These are phyloP conservation scores for Callorhinus ursinus DNA, from an alignment of 2,113 vertebrate genomes.

Conservation along the genomic window DNA sequence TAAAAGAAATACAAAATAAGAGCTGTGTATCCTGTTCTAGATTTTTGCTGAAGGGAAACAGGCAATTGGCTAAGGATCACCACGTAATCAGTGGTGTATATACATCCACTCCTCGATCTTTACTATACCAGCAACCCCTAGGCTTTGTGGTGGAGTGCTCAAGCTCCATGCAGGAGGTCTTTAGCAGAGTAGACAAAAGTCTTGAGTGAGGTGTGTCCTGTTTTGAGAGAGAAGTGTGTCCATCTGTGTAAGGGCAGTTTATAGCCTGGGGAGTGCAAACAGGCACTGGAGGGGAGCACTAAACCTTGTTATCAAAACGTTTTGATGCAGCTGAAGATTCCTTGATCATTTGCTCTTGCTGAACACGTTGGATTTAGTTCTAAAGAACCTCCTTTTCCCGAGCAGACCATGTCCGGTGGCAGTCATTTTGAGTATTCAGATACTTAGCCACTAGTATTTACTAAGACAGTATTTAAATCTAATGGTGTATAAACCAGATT, in stretches of 20 bases:
- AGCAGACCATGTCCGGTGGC: not conserved
- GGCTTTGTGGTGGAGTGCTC: not conserved
- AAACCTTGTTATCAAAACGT: not conserved
- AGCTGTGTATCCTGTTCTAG: not conserved
- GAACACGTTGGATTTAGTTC: not conserved
- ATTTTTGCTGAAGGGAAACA: not conserved
- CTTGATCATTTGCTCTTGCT: not conserved
- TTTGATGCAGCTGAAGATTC: not conserved
- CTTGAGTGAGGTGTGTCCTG: not conserved
- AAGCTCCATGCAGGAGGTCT: not conserved
- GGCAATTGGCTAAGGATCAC: not conserved
- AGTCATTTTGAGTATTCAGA: not conserved
- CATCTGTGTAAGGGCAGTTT: not conserved
- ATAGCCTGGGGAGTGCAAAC: not conserved
- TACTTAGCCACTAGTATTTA: not conserved
- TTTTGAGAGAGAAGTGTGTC: not conserved
- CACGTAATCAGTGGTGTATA: not conserved
- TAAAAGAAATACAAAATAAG: not conserved
- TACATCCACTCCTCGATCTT: not conserved
- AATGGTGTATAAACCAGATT: not conserved
- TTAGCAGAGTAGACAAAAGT: not conserved
- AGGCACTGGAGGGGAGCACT: not conserved
- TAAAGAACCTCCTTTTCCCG: not conserved
- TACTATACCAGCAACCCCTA: not conserved
- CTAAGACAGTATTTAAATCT: not conserved